phyloP scores from a whole-genome alignment of 2,888 invertebrate genomes.

The Tenodera sinensis region DNA sequence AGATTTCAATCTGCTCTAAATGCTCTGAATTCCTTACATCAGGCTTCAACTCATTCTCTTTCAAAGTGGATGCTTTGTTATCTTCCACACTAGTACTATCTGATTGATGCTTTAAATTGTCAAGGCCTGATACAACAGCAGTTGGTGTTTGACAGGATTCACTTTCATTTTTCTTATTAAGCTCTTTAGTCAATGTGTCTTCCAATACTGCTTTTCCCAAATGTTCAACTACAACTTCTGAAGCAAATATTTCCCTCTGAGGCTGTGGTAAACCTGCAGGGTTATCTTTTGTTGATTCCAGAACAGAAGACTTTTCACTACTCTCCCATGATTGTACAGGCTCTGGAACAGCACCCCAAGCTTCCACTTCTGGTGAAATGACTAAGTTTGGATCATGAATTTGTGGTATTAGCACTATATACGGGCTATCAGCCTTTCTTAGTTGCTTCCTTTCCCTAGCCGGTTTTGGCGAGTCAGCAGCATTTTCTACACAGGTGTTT shows the following conservation, averaged over 20 bases:
- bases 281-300: background rate
- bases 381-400: background rate
- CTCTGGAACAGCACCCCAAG: conserved; percentile 14
- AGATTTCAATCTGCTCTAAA: background rate
- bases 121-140: background rate
- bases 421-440: background rate
- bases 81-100: background rate
- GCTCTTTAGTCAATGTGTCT: too few relatives aligned
- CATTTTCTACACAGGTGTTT: background rate
- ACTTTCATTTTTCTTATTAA: background rate
- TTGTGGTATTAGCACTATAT: background rate
- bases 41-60: background rate
- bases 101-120: background rate
- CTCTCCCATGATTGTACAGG: conserved; percentile 10
- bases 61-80: background rate
- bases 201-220: too few relatives aligned
- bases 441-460: background rate
- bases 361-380: background rate
- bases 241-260: conserved; percentile 15
- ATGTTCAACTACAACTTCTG: background rate
- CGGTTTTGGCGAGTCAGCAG: background rate
- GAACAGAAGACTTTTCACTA: background rate
- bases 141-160: background rate
- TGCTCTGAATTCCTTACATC: background rate
- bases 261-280: background rate